Base-by-base conservation (phyloP, 2,797 vertebrate genomes). In the Microctenopoma lineatum region DNA sequence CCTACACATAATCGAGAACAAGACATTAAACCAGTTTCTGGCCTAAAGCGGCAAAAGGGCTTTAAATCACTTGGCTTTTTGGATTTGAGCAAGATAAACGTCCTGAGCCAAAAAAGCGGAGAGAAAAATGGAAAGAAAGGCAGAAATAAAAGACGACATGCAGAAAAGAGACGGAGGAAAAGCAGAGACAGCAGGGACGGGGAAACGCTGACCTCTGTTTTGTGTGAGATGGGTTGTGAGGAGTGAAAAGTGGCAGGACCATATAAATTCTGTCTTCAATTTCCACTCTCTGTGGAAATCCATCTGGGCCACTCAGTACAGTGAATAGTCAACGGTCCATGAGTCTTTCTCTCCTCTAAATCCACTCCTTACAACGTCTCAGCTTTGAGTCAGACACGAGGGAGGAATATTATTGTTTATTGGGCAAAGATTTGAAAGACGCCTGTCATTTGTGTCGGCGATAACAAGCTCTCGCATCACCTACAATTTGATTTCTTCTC, bases 231-330 rank as follows among this genome's bases (percentile, higher is more conserved):
- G 78, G 67, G 45, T 47, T 80, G 79, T 42, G 73, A 84, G 72
- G 68, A 82, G 84, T 81, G 81, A 88, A 71, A 90, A 88, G 80
- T 77, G 75, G 78, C 47, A 4, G 73, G 67, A 85, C 77, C 84
- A 77, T 83, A 80, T 84, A 88, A 78, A 77, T 65, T 57, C 58
- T 66, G 81, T 87, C 79, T 84, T 74, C 63, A 44, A 66, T 77
- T 89, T 87, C 68, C 69, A 73, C 81, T 76, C 62, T 14, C 66
- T 57, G 80, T 86, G 85, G 81, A 90, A 84, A 81, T 85, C 74
- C 42, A 44, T 81, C 83, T 85, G 79, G 71, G 77, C 39, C 66
- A 59, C 64, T 84, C 70, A 81, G 81, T 70, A 73, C 84, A 88
- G 79, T 78, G 85, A 88, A 88, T 70, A 70, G 18, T 29, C 15